Evolutionary conservation across 2,888 invertebrate species (phyloP).

Genomic region (Caenorhabditis zanzibari): DNA sequence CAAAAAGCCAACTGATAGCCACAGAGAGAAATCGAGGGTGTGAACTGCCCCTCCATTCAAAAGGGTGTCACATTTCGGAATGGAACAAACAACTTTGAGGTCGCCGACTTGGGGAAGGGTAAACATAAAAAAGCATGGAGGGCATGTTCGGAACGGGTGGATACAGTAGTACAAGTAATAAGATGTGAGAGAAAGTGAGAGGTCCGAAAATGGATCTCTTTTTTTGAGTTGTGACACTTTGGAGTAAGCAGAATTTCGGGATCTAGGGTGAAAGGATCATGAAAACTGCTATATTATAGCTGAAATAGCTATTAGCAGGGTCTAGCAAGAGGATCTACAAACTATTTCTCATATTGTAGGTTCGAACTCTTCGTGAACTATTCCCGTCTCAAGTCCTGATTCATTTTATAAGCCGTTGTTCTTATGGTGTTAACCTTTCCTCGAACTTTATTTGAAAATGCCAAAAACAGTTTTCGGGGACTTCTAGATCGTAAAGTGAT

Average conservation of each 20-base stretch:
- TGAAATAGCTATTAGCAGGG: no score
- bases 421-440: no score
- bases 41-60: conserved; percentile 35
- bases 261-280: no score
- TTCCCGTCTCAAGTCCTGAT: no score
- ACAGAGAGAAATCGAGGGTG: conserved; percentile 24
- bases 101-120: conserved; percentile 19
- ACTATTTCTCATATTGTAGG: no score
- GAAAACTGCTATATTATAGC: no score
- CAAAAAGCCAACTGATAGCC: conserved; percentile 51
- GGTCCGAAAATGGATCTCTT: no score
- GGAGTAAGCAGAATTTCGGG: no score
- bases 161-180: not conserved
- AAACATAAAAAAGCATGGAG: conserved; percentile 53
- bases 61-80: conserved; percentile 54
- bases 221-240: not conserved
- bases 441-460: no score
- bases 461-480: not conserved
- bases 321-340: no score
- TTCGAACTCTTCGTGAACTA: no score
- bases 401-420: no score
- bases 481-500: not conserved
- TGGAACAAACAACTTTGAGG: conserved; percentile 51
- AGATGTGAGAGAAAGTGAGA: not conserved
- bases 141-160: conserved; percentile 17